Percentiles rank a stretch among this genome's conserved stretches.
phyloP scores from a whole-genome alignment of 2,888 invertebrate genomes.

The Gandaritis pyraliata region DNA sequence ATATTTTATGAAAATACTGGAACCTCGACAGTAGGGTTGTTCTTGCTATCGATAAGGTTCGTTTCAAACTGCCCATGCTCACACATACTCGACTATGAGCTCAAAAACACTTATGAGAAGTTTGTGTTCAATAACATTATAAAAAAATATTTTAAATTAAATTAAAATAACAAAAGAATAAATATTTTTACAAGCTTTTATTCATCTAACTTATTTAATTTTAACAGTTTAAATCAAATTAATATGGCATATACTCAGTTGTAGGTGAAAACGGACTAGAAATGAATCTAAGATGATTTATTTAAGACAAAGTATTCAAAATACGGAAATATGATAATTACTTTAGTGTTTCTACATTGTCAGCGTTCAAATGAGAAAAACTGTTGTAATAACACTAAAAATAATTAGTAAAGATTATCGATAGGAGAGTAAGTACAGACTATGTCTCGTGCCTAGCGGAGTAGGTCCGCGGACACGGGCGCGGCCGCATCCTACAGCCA shows the following conservation, averaged over 20 bases:
- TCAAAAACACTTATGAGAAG: neutral
- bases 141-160: too few relatives aligned
- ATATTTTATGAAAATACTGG: conserved; percentile 83
- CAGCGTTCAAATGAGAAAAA: conserved; percentile 9
- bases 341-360: conserved; percentile 5
- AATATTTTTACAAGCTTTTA: too few relatives aligned
- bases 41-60: conserved; percentile 31
- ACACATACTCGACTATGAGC: neutral
- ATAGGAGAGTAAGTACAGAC: conserved; percentile 3
- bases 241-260: too few relatives aligned
- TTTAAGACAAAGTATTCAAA: neutral
- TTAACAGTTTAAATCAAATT: too few relatives aligned
- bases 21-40: conserved; percentile 66
- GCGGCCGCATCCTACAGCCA: conserved; percentile 80
- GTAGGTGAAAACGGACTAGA: too few relatives aligned
- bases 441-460: conserved; percentile 46
- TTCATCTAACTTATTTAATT: too few relatives aligned
- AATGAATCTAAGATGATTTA: too few relatives aligned
- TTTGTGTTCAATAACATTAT: too few relatives aligned
- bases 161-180: too few relatives aligned
- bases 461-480: conserved; percentile 66
- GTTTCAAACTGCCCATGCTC: neutral
- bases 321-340: neutral
- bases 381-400: conserved; percentile 16
- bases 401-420: conserved; percentile 36